Conservation (phyloP, 2,888 invertebrate genomes). For the Lamellibrachia columna region DNA sequence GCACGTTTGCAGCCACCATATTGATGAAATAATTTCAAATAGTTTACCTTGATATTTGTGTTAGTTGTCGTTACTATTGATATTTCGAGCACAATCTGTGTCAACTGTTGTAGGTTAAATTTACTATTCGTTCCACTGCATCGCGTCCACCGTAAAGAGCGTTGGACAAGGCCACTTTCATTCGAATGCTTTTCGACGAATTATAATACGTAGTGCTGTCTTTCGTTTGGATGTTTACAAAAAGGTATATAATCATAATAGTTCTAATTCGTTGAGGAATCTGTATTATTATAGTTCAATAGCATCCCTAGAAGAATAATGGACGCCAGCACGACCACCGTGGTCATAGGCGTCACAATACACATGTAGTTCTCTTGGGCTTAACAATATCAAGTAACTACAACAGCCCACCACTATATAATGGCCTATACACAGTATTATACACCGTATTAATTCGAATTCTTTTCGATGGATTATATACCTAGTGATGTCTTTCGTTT, state of each 20-base stretch:
- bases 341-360: not conserved
- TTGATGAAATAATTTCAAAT: not conserved
- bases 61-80: not conserved
- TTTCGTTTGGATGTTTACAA: no score
- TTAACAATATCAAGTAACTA: not conserved
- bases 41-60: not conserved
- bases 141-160: not conserved
- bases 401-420: not conserved
- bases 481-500: not conserved
- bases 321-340: not conserved
- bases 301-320: not conserved
- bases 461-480: not conserved
- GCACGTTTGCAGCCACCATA: not conserved
- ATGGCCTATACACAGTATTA: no score
- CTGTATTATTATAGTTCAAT: no score
- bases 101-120: not conserved
- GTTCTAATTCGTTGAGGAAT: no score
- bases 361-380: not conserved
- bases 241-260: no score
- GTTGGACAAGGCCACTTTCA: not conserved
- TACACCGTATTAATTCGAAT: not conserved
- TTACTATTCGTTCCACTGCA: not conserved
- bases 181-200: no score
- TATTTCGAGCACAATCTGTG: not conserved
- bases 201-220: no score